Conservation (phyloP, 1,140 invertebrate species). For the Hyles vespertilio region DNA sequence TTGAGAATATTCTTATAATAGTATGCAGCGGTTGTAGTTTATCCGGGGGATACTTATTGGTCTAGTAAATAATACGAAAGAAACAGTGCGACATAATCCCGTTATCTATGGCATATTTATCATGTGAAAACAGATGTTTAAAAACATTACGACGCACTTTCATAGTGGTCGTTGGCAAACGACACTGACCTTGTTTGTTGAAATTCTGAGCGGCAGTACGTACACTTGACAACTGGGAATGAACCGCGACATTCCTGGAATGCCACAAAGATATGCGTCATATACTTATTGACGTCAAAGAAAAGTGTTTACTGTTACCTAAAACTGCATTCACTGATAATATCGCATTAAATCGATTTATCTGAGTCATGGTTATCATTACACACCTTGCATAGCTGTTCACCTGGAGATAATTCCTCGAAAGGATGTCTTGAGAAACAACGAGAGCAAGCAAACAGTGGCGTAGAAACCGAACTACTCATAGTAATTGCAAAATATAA, state of each 20-base stretch:
- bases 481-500: constrained; percentile 30
- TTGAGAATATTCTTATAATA: no score
- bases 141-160: background rate
- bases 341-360: no score
- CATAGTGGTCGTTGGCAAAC: constrained; percentile 18
- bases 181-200: constrained; percentile 92
- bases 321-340: background rate
- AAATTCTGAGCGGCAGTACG: constrained; percentile 97
- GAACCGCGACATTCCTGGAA: constrained; percentile 95
- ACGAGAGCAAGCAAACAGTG: constrained; percentile 93
- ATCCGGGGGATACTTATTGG: no score
- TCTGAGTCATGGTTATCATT: constrained; percentile 4
- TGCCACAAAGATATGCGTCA: constrained; percentile 53
- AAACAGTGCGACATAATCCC: no score
- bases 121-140: background rate
- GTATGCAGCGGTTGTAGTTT: no score
- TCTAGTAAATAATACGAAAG: no score
- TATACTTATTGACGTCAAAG: constrained; percentile 51
- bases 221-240: constrained; percentile 97
- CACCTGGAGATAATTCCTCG: constrained; percentile 94
- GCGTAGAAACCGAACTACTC: constrained; percentile 55
- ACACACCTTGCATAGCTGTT: constrained; percentile 95
- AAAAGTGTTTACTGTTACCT: constrained; percentile 21
- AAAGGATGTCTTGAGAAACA: constrained; percentile 96
- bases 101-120: no score